Evolutionary conservation across 2,888 invertebrate species (phyloP).

Genomic region (Xanthorhoe spadicearia): DNA sequence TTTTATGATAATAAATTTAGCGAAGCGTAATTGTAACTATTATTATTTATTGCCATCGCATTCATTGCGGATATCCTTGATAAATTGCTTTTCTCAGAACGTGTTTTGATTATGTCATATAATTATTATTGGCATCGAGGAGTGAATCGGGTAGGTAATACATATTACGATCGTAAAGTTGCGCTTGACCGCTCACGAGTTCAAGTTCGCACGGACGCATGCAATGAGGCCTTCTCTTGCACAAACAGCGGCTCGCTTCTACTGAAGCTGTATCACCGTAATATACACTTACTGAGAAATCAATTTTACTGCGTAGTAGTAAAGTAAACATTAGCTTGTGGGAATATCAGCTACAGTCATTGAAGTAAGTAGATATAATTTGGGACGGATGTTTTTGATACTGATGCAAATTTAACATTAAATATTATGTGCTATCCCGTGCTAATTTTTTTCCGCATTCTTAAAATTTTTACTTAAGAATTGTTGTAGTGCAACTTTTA

Average conservation of each 20-base stretch:
- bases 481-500: constrained; percentile 13
- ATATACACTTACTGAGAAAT: not conserved
- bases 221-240: constrained; percentile 52
- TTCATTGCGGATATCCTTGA: constrained; percentile 47
- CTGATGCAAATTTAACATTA: not conserved
- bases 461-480: not conserved
- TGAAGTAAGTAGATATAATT: not conserved
- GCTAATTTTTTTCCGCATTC: not conserved
- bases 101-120: constrained; percentile 29
- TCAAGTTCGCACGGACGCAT: constrained; percentile 70
- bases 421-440: too few relatives aligned
- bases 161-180: constrained; percentile 50
- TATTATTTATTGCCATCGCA: constrained; percentile 40
- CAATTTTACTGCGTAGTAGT: not conserved
- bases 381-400: not conserved
- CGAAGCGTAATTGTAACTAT: constrained; percentile 35
- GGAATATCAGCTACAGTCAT: not conserved
- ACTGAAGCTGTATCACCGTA: constrained; percentile 8
- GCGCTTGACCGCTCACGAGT: constrained; percentile 72
- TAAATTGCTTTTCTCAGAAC: constrained; percentile 36
- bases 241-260: constrained; percentile 56
- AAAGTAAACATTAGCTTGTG: not conserved
- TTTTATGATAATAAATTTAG: constrained; percentile 42
- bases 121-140: not conserved
- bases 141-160: constrained; percentile 22